Base-by-base conservation (phyloP, 2,888 invertebrate species). In the Myopa tessellatipennis region DNA sequence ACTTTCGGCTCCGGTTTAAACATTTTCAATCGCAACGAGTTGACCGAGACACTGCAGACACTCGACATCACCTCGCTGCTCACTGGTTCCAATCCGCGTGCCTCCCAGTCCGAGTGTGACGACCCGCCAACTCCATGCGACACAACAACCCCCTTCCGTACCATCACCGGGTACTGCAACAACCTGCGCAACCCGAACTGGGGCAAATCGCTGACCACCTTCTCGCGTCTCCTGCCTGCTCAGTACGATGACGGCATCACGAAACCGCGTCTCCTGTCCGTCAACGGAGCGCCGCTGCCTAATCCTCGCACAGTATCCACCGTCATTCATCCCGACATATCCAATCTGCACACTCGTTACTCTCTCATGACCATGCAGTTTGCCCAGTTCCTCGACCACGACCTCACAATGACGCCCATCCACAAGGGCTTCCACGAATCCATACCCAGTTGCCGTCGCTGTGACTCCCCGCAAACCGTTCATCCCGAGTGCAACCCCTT, bases 401-500 rank as follows among this genome's bases (percentile, higher is more conserved):
- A 98, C 88, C 91, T 98, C 73, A 98, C 98, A 0, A 94, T 97
- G 92, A 97, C 98, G 0, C 98, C 97, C 1, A 96, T 96, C 76
- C 96, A 95, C 85, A 95, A 95, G 91, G 96, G 96, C 84, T 96
- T 96, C 91, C 94, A 95, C 86, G 95, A 96, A 84, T 96, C 96
- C 0, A 96, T 97, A 81, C 95, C 97, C 0, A 95, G 96, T 85
- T 97, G 97, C 84, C 92, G 96, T 65, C 92, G 95, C 0, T 98
- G 98, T 86, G 96, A 98, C 85, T 96, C 97, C 0, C 91, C 94
- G 0, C 91, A 94, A 72, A 95, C 95, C 0, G 96, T 98, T 0
- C 98, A 98, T 87, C 96, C 96, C 0, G 97, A 98, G 86, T 98
- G 98, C 86, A 94, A 95, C 90, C 98, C 98, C 0, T 96, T 98